A percentile compares a stretch with the other conserved stretches of the same genome.
Conservation (phyloP, 2,888 invertebrate genomes). For the Eilema sororculum region DNA sequence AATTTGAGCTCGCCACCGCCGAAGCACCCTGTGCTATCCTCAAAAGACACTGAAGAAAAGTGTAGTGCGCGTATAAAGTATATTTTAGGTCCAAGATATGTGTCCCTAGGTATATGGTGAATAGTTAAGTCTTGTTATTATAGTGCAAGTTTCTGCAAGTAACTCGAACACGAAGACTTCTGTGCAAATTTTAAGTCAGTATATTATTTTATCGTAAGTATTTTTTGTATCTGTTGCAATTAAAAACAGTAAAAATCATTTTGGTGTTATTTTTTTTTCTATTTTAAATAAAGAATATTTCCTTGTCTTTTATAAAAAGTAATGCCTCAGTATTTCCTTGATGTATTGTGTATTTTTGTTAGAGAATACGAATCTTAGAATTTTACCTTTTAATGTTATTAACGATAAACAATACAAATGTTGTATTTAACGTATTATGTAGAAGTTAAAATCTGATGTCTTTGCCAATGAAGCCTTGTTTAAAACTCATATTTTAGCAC, state of each 20-base stretch:
- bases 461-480: too few relatives aligned
- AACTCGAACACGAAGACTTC: constrained; percentile 18
- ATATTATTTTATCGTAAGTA: constrained; percentile 18
- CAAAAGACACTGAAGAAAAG: too few relatives aligned
- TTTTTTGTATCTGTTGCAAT: constrained; percentile 15
- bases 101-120: not conserved
- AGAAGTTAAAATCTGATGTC: too few relatives aligned
- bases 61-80: too few relatives aligned
- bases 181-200: constrained; percentile 24
- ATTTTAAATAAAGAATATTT: not conserved
- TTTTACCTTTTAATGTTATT: not conserved
- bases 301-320: constrained; percentile 4
- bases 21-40: too few relatives aligned
- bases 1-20: too few relatives aligned
- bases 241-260: constrained; percentile 15
- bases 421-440: too few relatives aligned
- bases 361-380: not conserved
- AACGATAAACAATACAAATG: too few relatives aligned
- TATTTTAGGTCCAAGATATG: too few relatives aligned
- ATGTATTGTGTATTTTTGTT: not conserved
- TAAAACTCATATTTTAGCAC: too few relatives aligned
- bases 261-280: constrained; percentile 3
- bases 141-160: constrained; percentile 21
- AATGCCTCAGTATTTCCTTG: not conserved
- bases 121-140: constrained; percentile 14